phyloP scores from a whole-genome alignment of 2,888 invertebrate species.

The Silvanus unidentatus region DNA sequence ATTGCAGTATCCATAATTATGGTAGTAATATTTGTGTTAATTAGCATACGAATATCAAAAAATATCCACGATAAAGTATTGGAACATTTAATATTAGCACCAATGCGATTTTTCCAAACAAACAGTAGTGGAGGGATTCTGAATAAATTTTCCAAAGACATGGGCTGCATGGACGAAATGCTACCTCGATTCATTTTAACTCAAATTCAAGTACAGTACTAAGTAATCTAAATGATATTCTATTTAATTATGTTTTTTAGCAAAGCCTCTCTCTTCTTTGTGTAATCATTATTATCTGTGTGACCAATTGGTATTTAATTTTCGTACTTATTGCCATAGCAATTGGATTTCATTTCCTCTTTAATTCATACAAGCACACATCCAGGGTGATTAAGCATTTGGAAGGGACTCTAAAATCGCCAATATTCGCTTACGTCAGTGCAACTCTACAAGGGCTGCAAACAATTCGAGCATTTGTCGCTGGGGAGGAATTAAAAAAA shows the following conservation, averaged over 20 bases:
- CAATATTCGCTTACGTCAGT: background rate
- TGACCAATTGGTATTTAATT: too few relatives aligned
- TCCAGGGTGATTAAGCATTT: conserved; percentile 61
- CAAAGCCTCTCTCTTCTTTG: too few relatives aligned
- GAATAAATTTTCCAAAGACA: conserved; percentile 73
- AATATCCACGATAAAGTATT: conserved; percentile 75
- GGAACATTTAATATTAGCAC: conserved; percentile 61
- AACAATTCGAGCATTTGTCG: background rate
- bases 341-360: too few relatives aligned
- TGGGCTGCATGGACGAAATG: conserved; percentile 57
- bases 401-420: conserved; percentile 37
- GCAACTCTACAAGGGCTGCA: background rate
- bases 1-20: conserved; percentile 56
- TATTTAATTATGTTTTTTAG: too few relatives aligned
- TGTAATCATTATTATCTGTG: too few relatives aligned
- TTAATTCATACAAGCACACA: too few relatives aligned
- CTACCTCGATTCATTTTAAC: conserved; percentile 38
- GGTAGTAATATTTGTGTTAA: conserved; percentile 64
- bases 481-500: background rate
- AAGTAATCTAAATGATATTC: too few relatives aligned
- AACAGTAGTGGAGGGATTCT: conserved; percentile 74
- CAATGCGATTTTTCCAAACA: conserved; percentile 76
- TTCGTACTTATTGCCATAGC: too few relatives aligned
- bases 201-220: conserved; percentile 41
- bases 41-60: conserved; percentile 69